Base-by-base conservation (phyloP, 2,888 invertebrate species). In the Alitta virens region DNA sequence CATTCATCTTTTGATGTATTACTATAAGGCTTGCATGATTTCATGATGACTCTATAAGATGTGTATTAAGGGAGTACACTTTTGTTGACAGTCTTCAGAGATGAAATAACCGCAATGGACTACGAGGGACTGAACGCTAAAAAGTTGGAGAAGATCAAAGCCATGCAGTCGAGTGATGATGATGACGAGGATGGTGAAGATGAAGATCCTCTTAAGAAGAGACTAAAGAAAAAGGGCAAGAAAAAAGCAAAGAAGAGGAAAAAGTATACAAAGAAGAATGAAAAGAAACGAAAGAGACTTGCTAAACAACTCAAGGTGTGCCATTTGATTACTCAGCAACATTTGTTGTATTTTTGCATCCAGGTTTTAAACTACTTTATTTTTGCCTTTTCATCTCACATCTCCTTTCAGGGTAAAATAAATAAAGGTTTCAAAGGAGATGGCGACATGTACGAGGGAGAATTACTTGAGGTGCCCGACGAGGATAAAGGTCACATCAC, bases 111-210 rank as follows among this genome's bases (percentile, higher is more conserved):
- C 7, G 21, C 62, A 3, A 16, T 67, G 18, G 67, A 70, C 62
- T 70, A 65, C 62, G 54, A 51, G 0, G 61, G 26, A 5, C 51
- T 70, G 51, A 63, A 69, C 60, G 43, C 51, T 25, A 64, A 60
- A n/a, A 60, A 65, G 49, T 51, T 70, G 38, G 52, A 54, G 9
- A 26, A 55, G 23, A 64, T 67, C 43, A 52, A 63, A 42, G 61
- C 62, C 21, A 12, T 59, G 5, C 46, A 46, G n/a, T 46, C 46
- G 33, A 33, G 33, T 27, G 49, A 46, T 16, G 27, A 46, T 7
- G 51, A 3, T 2, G 57, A 18, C 7, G 59, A 52, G 2, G 59
- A 51, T 1, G 59, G 51, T 14, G 59, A 59, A 1, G 52, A 52
- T 16, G 56, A 56, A 9, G 63, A 59, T 63, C 58, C 24, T 7